Base-by-base conservation (phyloP, 1,140 invertebrate genomes). In the Archegozetes longisetosus region DNA sequence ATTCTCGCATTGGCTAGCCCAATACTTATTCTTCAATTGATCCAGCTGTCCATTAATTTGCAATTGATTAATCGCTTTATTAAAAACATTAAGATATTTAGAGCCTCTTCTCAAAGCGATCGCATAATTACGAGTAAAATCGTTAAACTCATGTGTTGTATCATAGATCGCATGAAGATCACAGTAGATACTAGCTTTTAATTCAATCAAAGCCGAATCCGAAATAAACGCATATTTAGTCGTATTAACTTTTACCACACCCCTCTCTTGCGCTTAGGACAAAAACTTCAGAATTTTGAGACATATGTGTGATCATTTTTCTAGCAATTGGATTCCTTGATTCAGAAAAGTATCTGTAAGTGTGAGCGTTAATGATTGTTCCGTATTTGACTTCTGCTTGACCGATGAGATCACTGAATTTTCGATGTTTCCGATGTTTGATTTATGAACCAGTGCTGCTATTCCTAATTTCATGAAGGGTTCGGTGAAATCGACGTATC, bases 401-500 rank as follows among this genome's bases (percentile, higher is more conserved):
- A 40, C 17, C 6, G 17, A 9, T 9, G 6, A 40, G 32, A 40
- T 40, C 32, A 17, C 6, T 17, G 32, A 40, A 40, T 9, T 40
- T 17, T 6, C 6, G 9, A 17, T 47, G 17, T 50, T n/a, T n/a
- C 6, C 47, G 46, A n/a, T n/a, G n/a, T n/a, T n/a, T n/a, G n/a
- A n/a, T n/a, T n/a, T n/a, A 23, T 47, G 2, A 12, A 58, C 25
- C 12, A 58, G n/a, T 1, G 25, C 57, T 2, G 57, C 57, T 17
- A 58, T 29, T 24, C 49, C 50, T 4, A 47, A 28, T 13, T 24
- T 89, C 88, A 94, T 92, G 70, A 92, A 95, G 1, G 90, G 90
- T 79, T 90, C 90, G 14, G 89, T 93, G 70, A 94, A 95, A 72
- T 94, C 89, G 2, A 94, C 88, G 3, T 84, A 88, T 74, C 86